Conservation (phyloP, 2,888 invertebrate species). For the Odontocerum albicorne region DNA sequence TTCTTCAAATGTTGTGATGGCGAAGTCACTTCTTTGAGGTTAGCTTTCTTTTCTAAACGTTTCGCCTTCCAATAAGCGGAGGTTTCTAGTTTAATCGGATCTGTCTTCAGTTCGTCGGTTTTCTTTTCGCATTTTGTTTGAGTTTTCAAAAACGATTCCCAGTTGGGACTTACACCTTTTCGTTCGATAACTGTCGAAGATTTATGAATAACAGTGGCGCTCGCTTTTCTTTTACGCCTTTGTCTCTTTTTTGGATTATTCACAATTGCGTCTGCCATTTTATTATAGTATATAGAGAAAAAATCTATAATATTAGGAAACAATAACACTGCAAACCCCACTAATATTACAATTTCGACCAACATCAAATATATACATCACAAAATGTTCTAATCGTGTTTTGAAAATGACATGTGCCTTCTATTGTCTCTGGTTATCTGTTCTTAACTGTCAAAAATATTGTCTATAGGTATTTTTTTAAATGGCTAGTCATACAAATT, state of each 20-base stretch:
- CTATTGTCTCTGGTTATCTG: too few relatives aligned
- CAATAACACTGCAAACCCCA: too few relatives aligned
- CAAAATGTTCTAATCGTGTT: too few relatives aligned
- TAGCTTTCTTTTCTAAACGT: conserved; percentile 42
- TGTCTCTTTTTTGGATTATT: neutral
- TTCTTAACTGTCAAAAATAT: too few relatives aligned
- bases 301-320: too few relatives aligned
- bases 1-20: conserved; percentile 3
- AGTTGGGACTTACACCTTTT: conserved; percentile 50
- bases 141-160: conserved; percentile 50
- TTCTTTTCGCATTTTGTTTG: conserved; percentile 16
- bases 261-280: neutral
- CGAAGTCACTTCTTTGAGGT: conserved; percentile 22
- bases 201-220: neutral
- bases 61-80: conserved; percentile 14
- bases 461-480: too few relatives aligned
- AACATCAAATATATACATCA: too few relatives aligned
- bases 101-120: conserved; percentile 1
- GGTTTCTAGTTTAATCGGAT: conserved; percentile 1
- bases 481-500: too few relatives aligned
- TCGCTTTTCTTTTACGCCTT: neutral
- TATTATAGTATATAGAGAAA: too few relatives aligned
- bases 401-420: too few relatives aligned
- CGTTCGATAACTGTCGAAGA: conserved; percentile 39
- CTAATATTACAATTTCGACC: too few relatives aligned